Percentiles rank a stretch among this genome's conserved stretches.
These are phyloP conservation scores for Cuniculus paca DNA, from an alignment of 2,797 vertebrate genomes.

Conservation along the genomic window DNA sequence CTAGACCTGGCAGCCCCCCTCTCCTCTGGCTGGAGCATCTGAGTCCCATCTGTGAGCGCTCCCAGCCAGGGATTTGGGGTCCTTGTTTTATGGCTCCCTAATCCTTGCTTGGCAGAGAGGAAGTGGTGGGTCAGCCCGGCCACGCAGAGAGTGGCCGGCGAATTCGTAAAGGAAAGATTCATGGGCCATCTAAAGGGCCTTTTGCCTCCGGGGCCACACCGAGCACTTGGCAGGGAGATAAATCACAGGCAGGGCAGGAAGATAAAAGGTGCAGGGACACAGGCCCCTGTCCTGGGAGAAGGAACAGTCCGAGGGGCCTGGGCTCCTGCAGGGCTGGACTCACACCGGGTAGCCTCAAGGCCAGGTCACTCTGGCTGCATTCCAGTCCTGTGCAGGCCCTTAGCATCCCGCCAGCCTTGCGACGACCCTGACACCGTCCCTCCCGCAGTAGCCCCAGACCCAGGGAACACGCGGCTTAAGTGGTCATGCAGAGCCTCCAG, in stretches of 20 bases:
- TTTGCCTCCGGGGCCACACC: conserved; percentile 76
- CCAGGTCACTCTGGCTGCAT: not conserved
- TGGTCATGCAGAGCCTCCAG: not conserved
- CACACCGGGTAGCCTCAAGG: not conserved
- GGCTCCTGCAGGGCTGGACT: not conserved
- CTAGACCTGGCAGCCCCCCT: conserved; percentile 89
- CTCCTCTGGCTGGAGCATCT: conserved; percentile 92
- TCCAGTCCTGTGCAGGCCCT: not conserved
- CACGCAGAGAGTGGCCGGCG: conserved; percentile 60
- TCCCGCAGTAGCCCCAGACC: not conserved
- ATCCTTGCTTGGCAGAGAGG: conserved; percentile 82
- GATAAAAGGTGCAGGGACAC: conserved; percentile 68
- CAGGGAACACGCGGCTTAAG: rapidly evolving
- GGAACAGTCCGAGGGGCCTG: not conserved
- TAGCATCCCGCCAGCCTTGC: not conserved
- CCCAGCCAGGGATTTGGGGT: conserved; percentile 78
- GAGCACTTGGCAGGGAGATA: conserved; percentile 71
- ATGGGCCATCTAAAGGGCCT: conserved; percentile 82
- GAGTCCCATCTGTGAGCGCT: conserved; percentile 92
- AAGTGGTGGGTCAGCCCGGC: conserved; percentile 65
- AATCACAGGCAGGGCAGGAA: conserved; percentile 71
- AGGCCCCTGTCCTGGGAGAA: rapidly evolving
- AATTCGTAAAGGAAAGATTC: conserved; percentile 82
- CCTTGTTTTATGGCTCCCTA: conserved; percentile 83
- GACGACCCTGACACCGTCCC: not conserved